Conservation (phyloP, 2,113 vertebrate species). For the Hypanus sabinus region DNA sequence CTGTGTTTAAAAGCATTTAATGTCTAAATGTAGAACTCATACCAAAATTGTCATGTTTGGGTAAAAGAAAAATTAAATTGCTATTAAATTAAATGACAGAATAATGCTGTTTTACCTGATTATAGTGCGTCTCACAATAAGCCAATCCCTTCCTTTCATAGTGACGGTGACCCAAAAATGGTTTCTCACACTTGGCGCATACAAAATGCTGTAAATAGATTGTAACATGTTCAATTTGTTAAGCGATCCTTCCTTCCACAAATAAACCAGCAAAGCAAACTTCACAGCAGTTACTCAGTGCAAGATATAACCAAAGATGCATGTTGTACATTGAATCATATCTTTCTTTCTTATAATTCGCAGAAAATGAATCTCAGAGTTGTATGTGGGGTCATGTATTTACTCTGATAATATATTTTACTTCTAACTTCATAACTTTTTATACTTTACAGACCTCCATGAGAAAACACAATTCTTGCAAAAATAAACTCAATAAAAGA, state of each 20-base stretch:
- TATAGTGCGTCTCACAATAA: constrained; percentile 96
- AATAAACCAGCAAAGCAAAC: background rate
- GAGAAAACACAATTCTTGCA: no score
- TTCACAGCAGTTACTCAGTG: background rate
- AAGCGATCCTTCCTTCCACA: background rate
- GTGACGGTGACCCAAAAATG: constrained; percentile 96
- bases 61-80: constrained; percentile 14
- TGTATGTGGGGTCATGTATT: no score
- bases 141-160: constrained; percentile 94
- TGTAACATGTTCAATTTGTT: constrained; percentile 33
- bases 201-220: constrained; percentile 89
- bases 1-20: background rate
- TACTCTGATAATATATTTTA: no score
- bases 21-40: background rate
- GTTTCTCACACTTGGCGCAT: constrained; percentile 97
- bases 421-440: no score
- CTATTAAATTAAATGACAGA: background rate
- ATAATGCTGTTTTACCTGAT: constrained; percentile 68
- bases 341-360: background rate
- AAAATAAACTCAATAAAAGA: background rate
- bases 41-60: background rate
- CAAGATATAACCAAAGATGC: background rate
- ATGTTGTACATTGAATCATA: background rate
- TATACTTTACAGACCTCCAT: background rate
- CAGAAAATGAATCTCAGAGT: no score